Evolutionary conservation across 2,113 vertebrate genomes (phyloP).

Genomic region (Bothrops jararaca): DNA sequence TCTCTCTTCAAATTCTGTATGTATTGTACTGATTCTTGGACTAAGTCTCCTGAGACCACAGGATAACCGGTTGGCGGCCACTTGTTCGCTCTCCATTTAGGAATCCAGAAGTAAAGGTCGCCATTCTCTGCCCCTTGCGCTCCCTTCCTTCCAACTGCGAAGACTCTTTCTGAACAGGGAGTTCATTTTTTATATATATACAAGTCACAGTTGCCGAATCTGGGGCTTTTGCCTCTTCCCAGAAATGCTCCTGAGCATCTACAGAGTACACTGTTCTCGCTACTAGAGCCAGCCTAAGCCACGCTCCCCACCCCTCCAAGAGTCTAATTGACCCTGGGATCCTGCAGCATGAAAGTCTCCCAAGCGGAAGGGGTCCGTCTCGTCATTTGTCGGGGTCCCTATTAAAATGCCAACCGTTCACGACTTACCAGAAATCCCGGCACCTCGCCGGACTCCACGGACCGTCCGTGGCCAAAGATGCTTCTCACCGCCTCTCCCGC

Average conservation of each 20-base stretch:
- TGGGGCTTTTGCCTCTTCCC: neutral
- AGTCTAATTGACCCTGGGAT: neutral
- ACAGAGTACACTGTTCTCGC: neutral
- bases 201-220: neutral
- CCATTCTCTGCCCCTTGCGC: neutral
- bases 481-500: neutral
- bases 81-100: neutral
- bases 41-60: neutral
- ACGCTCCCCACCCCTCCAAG: too few relatives aligned
- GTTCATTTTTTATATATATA: neutral
- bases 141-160: neutral
- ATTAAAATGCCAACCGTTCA: neutral
- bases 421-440: neutral
- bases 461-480: neutral
- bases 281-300: neutral
- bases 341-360: neutral
- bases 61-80: neutral
- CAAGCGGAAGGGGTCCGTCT: neutral
- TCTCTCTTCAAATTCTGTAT: neutral
- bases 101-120: neutral
- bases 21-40: neutral
- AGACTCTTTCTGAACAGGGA: neutral
- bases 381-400: neutral
- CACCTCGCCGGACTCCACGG: neutral
- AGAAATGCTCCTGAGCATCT: neutral